Percentiles rank a stretch among this genome's conserved stretches.
Evolutionary conservation across 2,888 invertebrate species (phyloP).

Genomic region (Trissoscelio sp.): DNA sequence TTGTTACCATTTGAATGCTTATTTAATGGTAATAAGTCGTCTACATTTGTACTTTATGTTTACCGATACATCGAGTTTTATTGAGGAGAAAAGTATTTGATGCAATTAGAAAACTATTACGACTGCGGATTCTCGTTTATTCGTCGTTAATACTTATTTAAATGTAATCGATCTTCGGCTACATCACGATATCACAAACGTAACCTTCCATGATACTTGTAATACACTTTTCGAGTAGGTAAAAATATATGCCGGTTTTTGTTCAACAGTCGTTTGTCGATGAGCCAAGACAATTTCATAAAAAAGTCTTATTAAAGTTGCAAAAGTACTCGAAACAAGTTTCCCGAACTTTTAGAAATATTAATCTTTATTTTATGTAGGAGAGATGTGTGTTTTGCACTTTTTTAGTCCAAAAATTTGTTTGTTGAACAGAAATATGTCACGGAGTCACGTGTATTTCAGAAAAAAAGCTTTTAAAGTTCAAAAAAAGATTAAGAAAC

Average conservation of each 20-base stretch:
- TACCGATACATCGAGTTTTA: background rate
- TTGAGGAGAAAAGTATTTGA: conserved; percentile 4
- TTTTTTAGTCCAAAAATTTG: background rate
- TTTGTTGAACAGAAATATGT: too few relatives aligned
- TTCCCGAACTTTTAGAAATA: background rate
- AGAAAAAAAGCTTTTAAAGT: too few relatives aligned
- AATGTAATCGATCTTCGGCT: background rate
- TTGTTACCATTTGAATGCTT: conserved; percentile 9
- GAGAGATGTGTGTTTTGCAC: background rate
- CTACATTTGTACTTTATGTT: background rate
- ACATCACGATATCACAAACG: background rate
- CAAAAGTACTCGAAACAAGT: background rate
- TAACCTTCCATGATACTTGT: background rate
- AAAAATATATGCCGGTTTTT: background rate
- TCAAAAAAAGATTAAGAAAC: too few relatives aligned
- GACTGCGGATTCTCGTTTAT: conserved; percentile 3
- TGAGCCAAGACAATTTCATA: conserved; percentile 1
- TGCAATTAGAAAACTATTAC: background rate
- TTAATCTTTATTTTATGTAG: background rate
- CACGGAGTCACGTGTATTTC: too few relatives aligned
- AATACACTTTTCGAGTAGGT: background rate
- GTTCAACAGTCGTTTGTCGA: background rate
- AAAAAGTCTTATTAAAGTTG: conserved; percentile 5
- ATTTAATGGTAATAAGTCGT: background rate
- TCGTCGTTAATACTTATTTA: background rate